phyloP scores from a whole-genome alignment of 1,140 invertebrate species.

The Arctopsyche grandis region DNA sequence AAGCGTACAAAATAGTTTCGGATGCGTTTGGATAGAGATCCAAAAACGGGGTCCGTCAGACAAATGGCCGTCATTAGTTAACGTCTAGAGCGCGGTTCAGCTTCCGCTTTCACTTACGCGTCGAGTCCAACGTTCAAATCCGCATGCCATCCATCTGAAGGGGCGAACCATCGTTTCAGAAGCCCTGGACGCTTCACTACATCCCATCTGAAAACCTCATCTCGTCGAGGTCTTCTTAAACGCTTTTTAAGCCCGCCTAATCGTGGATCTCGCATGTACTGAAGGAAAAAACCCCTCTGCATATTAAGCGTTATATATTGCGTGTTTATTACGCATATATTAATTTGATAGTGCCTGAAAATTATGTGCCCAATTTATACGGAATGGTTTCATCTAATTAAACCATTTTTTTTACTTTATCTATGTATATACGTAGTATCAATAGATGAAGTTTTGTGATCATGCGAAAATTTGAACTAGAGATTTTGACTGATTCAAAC shows the following conservation, averaged over 20 bases:
- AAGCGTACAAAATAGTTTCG: not conserved
- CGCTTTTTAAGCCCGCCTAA: not conserved
- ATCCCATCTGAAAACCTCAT: not conserved
- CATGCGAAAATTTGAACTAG: too few species aligned
- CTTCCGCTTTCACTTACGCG: slow-evolving; percentile 1
- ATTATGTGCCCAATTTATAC: too few species aligned
- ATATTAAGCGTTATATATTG: too few species aligned
- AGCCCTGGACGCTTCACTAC: not conserved
- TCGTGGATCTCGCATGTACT: not conserved
- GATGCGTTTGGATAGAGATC: not conserved
- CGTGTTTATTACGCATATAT: too few species aligned
- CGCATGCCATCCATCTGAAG: slow-evolving; percentile 14
- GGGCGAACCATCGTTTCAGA: not conserved
- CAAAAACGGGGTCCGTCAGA: not conserved
- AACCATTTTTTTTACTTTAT: too few species aligned
- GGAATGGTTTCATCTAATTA: too few species aligned
- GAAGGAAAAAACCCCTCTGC: too few species aligned
- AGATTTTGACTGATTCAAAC: too few species aligned
- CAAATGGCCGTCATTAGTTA: slow-evolving; percentile 18
- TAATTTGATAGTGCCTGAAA: too few species aligned
- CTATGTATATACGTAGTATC: too few species aligned
- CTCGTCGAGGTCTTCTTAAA: not conserved
- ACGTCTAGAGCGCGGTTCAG: slow-evolving; percentile 4
- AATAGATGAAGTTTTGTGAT: too few species aligned
- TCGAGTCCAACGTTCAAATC: slow-evolving; percentile 16